Evolutionary conservation across 64 coral and sea anemone genomes (phyloP).

Genomic region (Pocillopora damicornis): DNA sequence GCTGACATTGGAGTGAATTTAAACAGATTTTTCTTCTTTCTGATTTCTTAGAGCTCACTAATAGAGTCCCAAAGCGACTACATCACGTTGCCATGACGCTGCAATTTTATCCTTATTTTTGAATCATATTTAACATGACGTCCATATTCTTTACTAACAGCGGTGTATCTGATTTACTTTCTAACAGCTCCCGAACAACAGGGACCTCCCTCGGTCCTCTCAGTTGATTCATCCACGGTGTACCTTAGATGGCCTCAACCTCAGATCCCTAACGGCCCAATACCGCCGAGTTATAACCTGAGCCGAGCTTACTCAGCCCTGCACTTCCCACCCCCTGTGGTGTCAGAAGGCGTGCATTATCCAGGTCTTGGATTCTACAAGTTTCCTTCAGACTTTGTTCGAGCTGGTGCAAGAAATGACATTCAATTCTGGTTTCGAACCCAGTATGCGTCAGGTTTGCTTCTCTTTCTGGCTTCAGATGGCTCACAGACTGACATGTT

Average conservation of each 20-base stretch:
- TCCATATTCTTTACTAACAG: neutral
- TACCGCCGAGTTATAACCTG: conserved; percentile 74
- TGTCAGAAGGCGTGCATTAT: conserved; percentile 70
- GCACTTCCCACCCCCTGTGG: conserved; percentile 48
- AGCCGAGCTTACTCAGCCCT: conserved; percentile 68
- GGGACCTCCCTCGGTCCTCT: conserved; percentile 39
- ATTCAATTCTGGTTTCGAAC: conserved; percentile 88
- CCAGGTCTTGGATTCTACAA: conserved; percentile 88
- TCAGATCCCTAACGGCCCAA: conserved; percentile 64
- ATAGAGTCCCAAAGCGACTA: too few species aligned
- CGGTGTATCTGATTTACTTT: neutral
- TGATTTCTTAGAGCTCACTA: neutral
- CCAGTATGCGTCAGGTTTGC: conserved; percentile 55
- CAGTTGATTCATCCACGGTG: conserved; percentile 45
- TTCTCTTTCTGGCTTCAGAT: conserved; percentile 75
- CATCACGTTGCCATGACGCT: too few species aligned
- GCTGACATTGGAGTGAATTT: too few species aligned
- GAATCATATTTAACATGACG: too few species aligned
- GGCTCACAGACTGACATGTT: conserved; percentile 64
- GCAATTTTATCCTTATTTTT: too few species aligned
- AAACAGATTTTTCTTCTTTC: too few species aligned
- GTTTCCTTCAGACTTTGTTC: conserved; percentile 64
- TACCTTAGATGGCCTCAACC: conserved; percentile 79
- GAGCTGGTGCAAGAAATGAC: conserved; percentile 51
- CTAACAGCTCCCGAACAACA: conserved; percentile 61